These are phyloP conservation scores for Pelodytes ibericus DNA, from an alignment of 2,797 vertebrate species.

Conservation along the genomic window DNA sequence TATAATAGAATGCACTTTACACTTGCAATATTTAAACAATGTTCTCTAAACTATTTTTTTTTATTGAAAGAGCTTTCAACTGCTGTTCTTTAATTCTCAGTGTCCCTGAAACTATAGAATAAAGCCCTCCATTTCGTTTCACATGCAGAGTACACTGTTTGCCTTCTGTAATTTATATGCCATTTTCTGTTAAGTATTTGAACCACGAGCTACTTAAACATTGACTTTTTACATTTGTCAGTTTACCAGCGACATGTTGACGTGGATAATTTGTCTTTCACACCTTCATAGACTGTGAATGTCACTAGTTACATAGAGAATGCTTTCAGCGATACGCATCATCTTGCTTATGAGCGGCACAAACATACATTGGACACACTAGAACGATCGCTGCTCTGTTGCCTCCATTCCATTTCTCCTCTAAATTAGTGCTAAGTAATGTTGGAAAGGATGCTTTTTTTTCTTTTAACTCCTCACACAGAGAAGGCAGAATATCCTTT, in stretches of 20 bases:
- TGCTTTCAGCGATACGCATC: slow-evolving; percentile 41
- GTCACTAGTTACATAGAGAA: slow-evolving; percentile 46
- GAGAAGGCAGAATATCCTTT: slow-evolving; percentile 23
- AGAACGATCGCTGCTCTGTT: slow-evolving; percentile 38
- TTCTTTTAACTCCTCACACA: background rate
- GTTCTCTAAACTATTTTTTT: no score
- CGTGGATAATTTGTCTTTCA: slow-evolving; percentile 55
- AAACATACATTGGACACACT: slow-evolving; percentile 54
- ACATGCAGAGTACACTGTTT: slow-evolving; percentile 30
- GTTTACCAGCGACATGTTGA: slow-evolving; percentile 30
- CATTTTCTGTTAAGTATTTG: slow-evolving; percentile 10
- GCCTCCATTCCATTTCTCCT: slow-evolving; percentile 36
- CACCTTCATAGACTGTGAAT: slow-evolving; percentile 54
- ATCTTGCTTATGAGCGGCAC: slow-evolving; percentile 47
- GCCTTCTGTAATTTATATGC: slow-evolving; percentile 29
- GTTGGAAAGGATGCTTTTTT: slow-evolving; percentile 13
- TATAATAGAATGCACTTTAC: no score
- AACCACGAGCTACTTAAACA: slow-evolving; percentile 43
- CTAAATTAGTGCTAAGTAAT: slow-evolving; percentile 45
- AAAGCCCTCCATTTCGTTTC: slow-evolving; percentile 11
- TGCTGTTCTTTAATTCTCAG: background rate
- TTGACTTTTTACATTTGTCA: slow-evolving; percentile 41
- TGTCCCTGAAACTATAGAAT: background rate
- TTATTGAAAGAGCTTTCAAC: background rate
- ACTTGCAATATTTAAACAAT: no score